Conservation (phyloP, 2,113 vertebrate species). For the Fulmarus glacialis region DNA sequence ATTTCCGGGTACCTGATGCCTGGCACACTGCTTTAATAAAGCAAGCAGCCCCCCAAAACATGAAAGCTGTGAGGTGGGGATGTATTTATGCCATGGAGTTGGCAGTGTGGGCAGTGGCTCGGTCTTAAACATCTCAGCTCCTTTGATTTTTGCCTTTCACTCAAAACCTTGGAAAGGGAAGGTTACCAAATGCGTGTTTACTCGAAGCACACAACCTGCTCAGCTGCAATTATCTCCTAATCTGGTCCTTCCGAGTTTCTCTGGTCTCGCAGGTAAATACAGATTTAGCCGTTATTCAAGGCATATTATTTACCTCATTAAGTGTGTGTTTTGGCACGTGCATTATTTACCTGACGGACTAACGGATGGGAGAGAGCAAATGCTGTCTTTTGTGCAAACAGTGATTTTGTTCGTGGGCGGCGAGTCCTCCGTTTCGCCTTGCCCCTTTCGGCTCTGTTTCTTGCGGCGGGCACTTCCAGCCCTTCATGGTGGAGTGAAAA, state of each 20-base stretch:
- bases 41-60: not conserved
- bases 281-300: conserved; percentile 76
- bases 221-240: conserved; percentile 77
- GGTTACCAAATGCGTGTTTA: conserved; percentile 76
- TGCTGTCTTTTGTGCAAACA: conserved; percentile 77
- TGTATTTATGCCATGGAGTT: not conserved
- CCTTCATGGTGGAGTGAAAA: accelerated
- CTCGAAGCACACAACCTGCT: conserved; percentile 74
- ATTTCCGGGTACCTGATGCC: not conserved
- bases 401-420: not conserved
- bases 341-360: conserved; percentile 80
- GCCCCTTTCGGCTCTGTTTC: not conserved
- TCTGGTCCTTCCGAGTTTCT: conserved; percentile 76
- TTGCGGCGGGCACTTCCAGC: not conserved
- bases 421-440: not conserved
- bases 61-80: not conserved
- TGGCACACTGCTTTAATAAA: not conserved
- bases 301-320: conserved; percentile 83
- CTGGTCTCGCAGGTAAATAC: conserved; percentile 82
- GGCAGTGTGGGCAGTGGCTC: not conserved
- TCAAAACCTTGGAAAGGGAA: conserved; percentile 42
- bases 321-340: conserved; percentile 82
- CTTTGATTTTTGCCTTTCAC: conserved; percentile 24
- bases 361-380: conserved; percentile 74
- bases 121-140: not conserved